Evolutionary conservation across 2,888 invertebrate species (phyloP).

Genomic region (Phyto melanocephala): DNA sequence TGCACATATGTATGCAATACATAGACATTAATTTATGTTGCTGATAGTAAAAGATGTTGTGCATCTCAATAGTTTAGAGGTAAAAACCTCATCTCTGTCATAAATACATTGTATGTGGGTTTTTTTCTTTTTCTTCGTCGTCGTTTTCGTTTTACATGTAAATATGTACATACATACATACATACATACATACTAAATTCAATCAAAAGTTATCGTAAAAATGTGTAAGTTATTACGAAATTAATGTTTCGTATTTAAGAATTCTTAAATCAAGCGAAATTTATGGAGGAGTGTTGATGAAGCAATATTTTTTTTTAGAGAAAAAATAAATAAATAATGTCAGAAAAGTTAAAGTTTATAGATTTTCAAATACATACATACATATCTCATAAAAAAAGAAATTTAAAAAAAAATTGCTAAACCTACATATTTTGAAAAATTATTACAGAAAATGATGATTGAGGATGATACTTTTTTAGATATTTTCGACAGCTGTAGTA

Average conservation of each 20-base stretch:
- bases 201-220: constrained; percentile 34
- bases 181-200: too few relatives aligned
- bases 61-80: too few relatives aligned
- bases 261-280: neutral
- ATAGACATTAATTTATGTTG: too few relatives aligned
- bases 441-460: too few relatives aligned
- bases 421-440: too few relatives aligned
- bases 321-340: too few relatives aligned
- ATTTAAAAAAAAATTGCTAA: too few relatives aligned
- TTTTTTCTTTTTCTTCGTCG: neutral
- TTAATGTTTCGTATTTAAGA: constrained; percentile 12
- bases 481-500: too few relatives aligned
- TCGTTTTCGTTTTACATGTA: neutral
- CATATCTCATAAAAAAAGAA: too few relatives aligned
- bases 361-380: neutral
- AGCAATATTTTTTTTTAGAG: neutral
- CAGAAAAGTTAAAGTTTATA: neutral
- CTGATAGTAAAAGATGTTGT: too few relatives aligned
- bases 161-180: too few relatives aligned
- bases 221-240: constrained; percentile 49
- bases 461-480: too few relatives aligned
- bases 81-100: neutral
- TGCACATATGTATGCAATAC: neutral
- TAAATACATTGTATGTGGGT: constrained; percentile 33
- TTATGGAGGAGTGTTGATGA: neutral